Evolutionary conservation across 1,140 invertebrate species (phyloP), one percentile per base, ranked within the genome.

Genomic region (Drosophila hydei): DNA sequence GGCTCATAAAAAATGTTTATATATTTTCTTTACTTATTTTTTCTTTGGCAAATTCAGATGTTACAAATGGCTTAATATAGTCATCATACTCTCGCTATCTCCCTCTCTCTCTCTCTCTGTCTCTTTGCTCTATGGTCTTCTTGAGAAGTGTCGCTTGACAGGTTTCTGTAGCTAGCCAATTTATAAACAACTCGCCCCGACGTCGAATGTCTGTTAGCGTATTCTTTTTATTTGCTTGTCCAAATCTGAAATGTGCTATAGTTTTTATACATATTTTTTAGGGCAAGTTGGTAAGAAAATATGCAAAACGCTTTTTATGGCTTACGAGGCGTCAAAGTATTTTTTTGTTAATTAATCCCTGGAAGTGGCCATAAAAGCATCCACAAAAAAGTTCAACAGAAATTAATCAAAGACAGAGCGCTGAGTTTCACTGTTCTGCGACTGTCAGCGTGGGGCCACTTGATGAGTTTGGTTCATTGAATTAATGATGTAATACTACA

Each of bases 401-500:
- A 62, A 73, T 73, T 55, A 73, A 69, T 73, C 71, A 73, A 69
- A 40, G 25, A 21, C 23, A 5, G 9, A 30, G n/a, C n/a, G 62
- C 14, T 51, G 47, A 25, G 27, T 43, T 48, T 42, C 48, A 16
- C 4, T 55, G 65, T 51, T 72, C 69, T 67, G 30, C 48, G 52
- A 67, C 62, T 72, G 69, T 67, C 69, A 72, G 69, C 62, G 47
- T 67, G 68, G 52, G 61, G 54, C 61, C 70, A 73, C 63, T 70
- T 70, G 64, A 73, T 69, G 64, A 61, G 58, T 69, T 69, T 61
- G 64, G 65, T 62, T 61, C 48, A 69, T 73, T 73, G 71, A 73
- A 73, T 69, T 69, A 73, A 73, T 73, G 65, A 69, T 73, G 71
- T 62, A 69, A 69, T 62, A 36, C 54, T 38, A 43, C 62, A 54